Evolutionary conservation across 2,888 invertebrate species (phyloP), one percentile per base, ranked within the genome.

Genomic region (Idaea biselata): DNA sequence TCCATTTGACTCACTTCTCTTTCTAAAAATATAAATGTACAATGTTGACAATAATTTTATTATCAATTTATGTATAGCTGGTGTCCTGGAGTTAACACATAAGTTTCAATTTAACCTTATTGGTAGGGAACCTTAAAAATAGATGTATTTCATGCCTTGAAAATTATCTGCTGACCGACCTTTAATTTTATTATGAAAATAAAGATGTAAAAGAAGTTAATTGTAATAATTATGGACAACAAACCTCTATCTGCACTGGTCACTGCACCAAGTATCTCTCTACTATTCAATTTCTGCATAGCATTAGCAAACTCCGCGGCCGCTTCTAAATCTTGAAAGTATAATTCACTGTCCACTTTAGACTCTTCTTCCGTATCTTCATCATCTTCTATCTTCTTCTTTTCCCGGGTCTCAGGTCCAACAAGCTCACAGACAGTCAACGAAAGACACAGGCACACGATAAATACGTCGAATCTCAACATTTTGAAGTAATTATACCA

Each of bases 241-340:
- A 8, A 44, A 44, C 44, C 44, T 44, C 44, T 11, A 14, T 44
- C 44, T 6, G 14, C 44, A 44, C 11, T 44, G 44, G 3, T 8
- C 8, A 44, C 14, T 44, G 6, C 44, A 2, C 44, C 44, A 44
- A 8, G 44, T 31, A n/a, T 53, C 18, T 55, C n/a, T 33, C 3
- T 55, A 59, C 11, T 11, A 16, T 25, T 7, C 2, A 25, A n/a
- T 7, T 55, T 55, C 55, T 55, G 82, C 17, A 89, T 71, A 60
- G 83, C 84, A n/a, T 89, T 87, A 1, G 87, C 83, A 67, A 86
- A 87, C 67, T 89, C 86, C 60, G 86, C 81, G 31, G 84, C 86
- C 6, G 84, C 84, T 44, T 84, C 82, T 6, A 89, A 66, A 54
- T 86, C 81, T 63, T 84, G 84, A 31, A 87, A 73, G 60, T 85